Conservation (phyloP, 2,113 vertebrate species). For the Nymphicus hollandicus region DNA sequence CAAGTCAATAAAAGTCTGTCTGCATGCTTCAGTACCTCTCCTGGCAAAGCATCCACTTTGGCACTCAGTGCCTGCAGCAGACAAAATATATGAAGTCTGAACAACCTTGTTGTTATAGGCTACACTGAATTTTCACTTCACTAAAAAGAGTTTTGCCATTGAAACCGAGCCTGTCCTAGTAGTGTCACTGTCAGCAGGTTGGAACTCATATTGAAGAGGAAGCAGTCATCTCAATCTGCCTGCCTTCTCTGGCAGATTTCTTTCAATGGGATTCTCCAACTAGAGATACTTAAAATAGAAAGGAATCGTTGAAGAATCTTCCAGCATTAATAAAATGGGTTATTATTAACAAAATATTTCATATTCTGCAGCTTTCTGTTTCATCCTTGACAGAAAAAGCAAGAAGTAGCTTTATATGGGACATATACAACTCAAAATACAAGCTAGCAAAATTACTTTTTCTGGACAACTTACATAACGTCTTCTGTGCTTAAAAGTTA, state of each 20-base stretch:
- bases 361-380: neutral
- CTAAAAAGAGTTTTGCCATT: neutral
- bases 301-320: neutral
- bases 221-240: neutral
- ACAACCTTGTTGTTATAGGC: neutral
- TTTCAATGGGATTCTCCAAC: neutral
- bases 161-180: neutral
- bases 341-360: neutral
- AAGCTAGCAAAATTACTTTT: neutral
- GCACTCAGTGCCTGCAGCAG: neutral
- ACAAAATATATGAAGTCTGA: neutral
- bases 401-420: neutral
- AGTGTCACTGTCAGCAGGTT: neutral
- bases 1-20: neutral
- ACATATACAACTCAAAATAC: neutral
- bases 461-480: neutral
- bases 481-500: neutral
- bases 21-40: neutral
- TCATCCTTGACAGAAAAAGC: neutral
- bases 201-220: neutral
- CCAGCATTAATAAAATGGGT: neutral
- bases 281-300: neutral
- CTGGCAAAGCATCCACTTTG: neutral
- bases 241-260: neutral
- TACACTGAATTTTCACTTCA: neutral